These are phyloP conservation scores for Takifugu ocellatus DNA, from an alignment of 2,797 vertebrate species.

Conservation along the genomic window DNA sequence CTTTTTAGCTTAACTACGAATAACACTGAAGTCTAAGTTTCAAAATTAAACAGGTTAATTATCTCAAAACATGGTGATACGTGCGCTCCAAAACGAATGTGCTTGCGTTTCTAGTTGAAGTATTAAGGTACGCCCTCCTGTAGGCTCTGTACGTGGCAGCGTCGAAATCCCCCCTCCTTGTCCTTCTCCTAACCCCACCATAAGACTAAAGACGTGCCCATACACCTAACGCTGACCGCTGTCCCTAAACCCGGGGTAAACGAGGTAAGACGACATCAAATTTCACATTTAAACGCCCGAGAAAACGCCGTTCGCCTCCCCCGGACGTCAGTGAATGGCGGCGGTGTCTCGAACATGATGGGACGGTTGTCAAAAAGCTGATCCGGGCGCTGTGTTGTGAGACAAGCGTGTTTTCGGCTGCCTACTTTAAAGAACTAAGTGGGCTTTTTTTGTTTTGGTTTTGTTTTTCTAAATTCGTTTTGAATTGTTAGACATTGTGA, in stretches of 20 bases:
- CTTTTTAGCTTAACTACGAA: no score
- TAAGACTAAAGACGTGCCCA: neutral
- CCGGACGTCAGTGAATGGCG: no score
- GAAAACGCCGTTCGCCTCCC: no score
- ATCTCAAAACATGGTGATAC: neutral
- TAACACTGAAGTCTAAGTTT: no score
- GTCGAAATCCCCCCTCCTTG: constrained; percentile 21
- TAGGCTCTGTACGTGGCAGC: constrained; percentile 77
- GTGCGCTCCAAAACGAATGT: constrained; percentile 32
- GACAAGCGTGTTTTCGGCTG: neutral
- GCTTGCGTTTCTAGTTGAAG: constrained; percentile 28
- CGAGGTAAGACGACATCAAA: constrained; percentile 41
- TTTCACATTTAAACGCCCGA: neutral
- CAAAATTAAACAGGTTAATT: no score
- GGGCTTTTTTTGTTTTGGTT: no score
- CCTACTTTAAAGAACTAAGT: no score
- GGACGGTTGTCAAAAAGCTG: constrained; percentile 28
- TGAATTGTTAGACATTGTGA: neutral
- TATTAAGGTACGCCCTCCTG: constrained; percentile 27
- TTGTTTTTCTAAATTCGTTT: neutral
- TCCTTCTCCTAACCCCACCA: constrained; percentile 20
- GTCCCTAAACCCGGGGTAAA: neutral
- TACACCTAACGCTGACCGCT: neutral
- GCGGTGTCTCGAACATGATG: constrained; percentile 35
- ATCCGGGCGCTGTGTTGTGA: constrained; percentile 7